Evolutionary conservation across 1,140 invertebrate genomes (phyloP).

Genomic region (Adelges cooleyi): DNA sequence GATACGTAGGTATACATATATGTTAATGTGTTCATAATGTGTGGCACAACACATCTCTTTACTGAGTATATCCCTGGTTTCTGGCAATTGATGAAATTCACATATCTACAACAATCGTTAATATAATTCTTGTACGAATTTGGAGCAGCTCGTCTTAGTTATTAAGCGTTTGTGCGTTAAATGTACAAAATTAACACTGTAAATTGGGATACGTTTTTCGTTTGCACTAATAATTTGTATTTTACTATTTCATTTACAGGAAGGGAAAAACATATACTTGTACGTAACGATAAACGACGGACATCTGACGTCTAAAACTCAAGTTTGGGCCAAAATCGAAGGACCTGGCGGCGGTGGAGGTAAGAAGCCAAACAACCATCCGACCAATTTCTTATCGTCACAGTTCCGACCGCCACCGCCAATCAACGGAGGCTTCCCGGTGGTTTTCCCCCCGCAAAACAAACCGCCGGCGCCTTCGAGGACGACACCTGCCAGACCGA

Average conservation of each 20-base stretch:
- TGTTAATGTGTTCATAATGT: too few relatives aligned
- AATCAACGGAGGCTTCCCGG: conserved; percentile 9
- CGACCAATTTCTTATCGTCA: not conserved
- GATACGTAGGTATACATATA: too few relatives aligned
- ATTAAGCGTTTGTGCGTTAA: too few relatives aligned
- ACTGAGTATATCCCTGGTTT: too few relatives aligned
- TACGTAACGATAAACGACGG: conserved; percentile 61
- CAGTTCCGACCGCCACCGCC: not conserved
- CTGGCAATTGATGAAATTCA: too few relatives aligned
- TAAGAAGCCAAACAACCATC: not conserved
- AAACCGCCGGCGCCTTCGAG: conserved; percentile 18
- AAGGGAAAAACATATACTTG: conserved; percentile 52
- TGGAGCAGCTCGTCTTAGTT: too few relatives aligned
- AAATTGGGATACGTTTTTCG: too few relatives aligned
- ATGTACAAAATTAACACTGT: too few relatives aligned
- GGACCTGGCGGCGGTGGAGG: conserved; percentile 34
- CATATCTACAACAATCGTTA: too few relatives aligned
- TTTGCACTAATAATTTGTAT: too few relatives aligned
- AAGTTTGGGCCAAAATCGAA: conserved; percentile 54
- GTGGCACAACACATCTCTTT: too few relatives aligned
- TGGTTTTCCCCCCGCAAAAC: conserved; percentile 22
- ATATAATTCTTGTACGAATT: too few relatives aligned
- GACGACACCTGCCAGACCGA: not conserved
- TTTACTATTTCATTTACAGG: conserved; percentile 47
- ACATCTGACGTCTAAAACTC: conserved; percentile 52